Evolutionary conservation across 1,140 invertebrate genomes (phyloP).

Genomic region (Solenopsis fugax): DNA sequence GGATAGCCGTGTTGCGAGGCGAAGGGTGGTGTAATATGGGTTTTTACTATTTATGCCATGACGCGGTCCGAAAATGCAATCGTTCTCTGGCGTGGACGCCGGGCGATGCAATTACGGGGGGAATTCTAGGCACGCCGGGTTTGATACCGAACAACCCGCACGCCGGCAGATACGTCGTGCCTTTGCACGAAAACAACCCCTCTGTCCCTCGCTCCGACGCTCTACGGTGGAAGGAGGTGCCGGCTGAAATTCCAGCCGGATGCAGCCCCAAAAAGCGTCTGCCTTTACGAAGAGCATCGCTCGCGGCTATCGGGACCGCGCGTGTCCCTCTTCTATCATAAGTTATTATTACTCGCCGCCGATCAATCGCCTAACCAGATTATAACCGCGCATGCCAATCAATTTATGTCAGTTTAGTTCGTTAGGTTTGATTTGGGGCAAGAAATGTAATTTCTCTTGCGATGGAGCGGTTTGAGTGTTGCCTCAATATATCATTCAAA

Average conservation of each 20-base stretch:
- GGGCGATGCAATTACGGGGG: slow-evolving; percentile 83
- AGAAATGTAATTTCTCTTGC: slow-evolving; percentile 1
- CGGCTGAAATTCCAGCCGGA: slow-evolving; percentile 75
- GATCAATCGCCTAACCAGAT: slow-evolving; percentile 81
- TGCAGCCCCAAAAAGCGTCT: slow-evolving; percentile 71
- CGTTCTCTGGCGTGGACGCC: slow-evolving; percentile 78
- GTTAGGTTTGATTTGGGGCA: slow-evolving; percentile 29
- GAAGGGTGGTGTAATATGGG: slow-evolving; percentile 37
- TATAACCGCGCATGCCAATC: slow-evolving; percentile 74
- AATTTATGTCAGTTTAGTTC: slow-evolving; percentile 66
- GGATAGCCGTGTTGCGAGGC: background rate
- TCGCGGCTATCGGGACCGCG: slow-evolving; percentile 14
- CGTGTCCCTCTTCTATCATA: slow-evolving; percentile 51
- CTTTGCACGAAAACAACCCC: slow-evolving; percentile 77
- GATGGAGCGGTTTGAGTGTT: background rate
- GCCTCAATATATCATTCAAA: background rate
- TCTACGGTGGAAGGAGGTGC: slow-evolving; percentile 66
- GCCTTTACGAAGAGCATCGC: slow-evolving; percentile 49
- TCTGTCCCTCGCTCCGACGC: slow-evolving; percentile 66
- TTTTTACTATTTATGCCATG: slow-evolving; percentile 81
- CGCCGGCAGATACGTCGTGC: slow-evolving; percentile 68
- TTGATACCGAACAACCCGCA: slow-evolving; percentile 78
- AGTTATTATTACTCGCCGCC: slow-evolving; percentile 77
- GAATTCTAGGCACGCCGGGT: slow-evolving; percentile 83
- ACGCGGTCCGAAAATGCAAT: slow-evolving; percentile 82